Base-by-base conservation (phyloP, 2,888 invertebrate species). In the Netelia fuscicornis region DNA sequence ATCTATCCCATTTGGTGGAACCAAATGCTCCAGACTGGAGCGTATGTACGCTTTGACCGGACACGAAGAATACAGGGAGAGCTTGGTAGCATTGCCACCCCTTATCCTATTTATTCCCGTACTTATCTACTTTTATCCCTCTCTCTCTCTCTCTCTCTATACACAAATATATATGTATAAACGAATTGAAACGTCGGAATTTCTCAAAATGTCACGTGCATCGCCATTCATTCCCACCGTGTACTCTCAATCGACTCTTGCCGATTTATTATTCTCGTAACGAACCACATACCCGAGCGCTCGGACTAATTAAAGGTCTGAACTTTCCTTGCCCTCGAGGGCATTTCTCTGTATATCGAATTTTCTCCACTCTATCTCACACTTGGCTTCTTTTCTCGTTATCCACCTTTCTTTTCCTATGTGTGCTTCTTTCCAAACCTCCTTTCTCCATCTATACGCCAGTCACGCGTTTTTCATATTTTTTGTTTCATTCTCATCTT, bases 291-390 rank as follows among this genome's bases (percentile, higher is more conserved):
- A 77, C 76, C 79, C 76, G 52, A 71, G 74, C 85, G 81, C 81
- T 68, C 79, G 60, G 72, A 78, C 83, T 85, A 86, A 86, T 86
- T 86, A 86, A 85, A 85, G 85, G 85, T 81, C 79, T 30, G 56
- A 77, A 83, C 83, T 84, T 85, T 75, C 83, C 83, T 78, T 79
- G 62, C 81, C 83, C 84, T 74, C 44, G 20, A 71, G 74, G 58
- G 58, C 42, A 71, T 30, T 17, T 20, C 62, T 64, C 52, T 78
- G 74, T 72, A 48, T 71, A 80, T 76, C 70, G 74, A 70, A 44
- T 48, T 79, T 68, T 60, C 71, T 75, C 62, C 20, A 20, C 56
- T 83, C 65, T 11, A 64, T 74, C 62, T 58, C 23, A 56, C 48
- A 17, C 58, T 6, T 5, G 11, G 48, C n/a, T 25, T 23, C 74